Base-by-base conservation (phyloP, 2,797 vertebrate species). In the Argentina silus region DNA sequence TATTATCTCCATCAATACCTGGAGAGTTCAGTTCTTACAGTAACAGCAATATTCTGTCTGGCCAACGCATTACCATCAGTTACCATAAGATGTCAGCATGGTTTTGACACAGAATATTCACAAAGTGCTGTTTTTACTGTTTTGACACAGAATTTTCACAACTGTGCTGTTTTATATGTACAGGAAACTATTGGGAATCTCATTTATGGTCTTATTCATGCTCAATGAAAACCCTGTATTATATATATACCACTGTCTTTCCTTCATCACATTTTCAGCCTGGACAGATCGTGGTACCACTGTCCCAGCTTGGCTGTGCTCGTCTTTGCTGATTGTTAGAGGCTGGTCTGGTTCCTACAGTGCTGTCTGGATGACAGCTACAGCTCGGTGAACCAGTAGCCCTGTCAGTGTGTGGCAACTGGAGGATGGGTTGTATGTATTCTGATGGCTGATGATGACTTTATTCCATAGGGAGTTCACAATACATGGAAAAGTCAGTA, bases 81-180 rank as follows among this genome's bases (percentile, higher is more conserved):
- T 63, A 9, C 76, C 83, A 80, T 27, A 60, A 59, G 74, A 75
- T 65, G 77, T 67, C 79, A 69, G 65, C 56, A 75, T 69, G 55
- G 67, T 71, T 64, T 67, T 68, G 55, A 36, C 44, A 43, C 7
- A 51, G 8, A 59, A 27, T 57, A 73, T 72, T 56, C 14, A 76
- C 47, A 36, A 63, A 6, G 17, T 3, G 17, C 70, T 23, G 27
- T 27, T 19, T 36, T 61, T 43, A 17, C 8, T 8, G 7, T 48
- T 9, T 27, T 62, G n/a, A 61, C 27, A 63, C 19, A 6, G 36
- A 77, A n/a, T n/a, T n/a, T n/a, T n/a, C n/a, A n/a, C n/a, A n/a
- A n/a, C n/a, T n/a, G n/a, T n/a, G n/a, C n/a, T n/a, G n/a, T n/a
- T n/a, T n/a, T n/a, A n/a, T n/a, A 36, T 36, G 27, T 36, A 36